Conservation (phyloP, 2,797 vertebrate species). For the Tenualosa ilisha region DNA sequence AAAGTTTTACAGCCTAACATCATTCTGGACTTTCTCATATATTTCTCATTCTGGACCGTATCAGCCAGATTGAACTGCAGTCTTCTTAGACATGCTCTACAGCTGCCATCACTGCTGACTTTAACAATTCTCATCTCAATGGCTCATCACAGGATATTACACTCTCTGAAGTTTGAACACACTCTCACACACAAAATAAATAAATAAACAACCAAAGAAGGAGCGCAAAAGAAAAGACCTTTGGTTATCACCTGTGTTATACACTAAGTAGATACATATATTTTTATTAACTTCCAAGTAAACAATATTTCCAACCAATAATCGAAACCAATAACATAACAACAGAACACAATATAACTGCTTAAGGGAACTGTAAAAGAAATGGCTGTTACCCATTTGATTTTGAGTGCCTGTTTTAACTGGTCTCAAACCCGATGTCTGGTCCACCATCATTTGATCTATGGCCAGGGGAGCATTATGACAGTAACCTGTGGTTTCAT, state of each 20-base stretch:
- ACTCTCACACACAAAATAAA: neutral
- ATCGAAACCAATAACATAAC: too few relatives aligned
- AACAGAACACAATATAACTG: too few relatives aligned
- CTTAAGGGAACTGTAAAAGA: neutral
- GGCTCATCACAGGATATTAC: neutral
- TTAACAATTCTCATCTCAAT: too few relatives aligned
- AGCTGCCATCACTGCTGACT: too few relatives aligned
- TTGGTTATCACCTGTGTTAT: too few relatives aligned
- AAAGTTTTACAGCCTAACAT: neutral
- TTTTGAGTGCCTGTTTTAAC: neutral
- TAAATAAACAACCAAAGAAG: neutral
- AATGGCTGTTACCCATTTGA: too few relatives aligned
- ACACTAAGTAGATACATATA: too few relatives aligned
- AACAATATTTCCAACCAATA: too few relatives aligned
- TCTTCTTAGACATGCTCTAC: neutral
- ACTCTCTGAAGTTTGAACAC: too few relatives aligned
- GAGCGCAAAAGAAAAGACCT: neutral
- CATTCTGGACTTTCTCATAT: neutral
- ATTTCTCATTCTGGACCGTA: too few relatives aligned
- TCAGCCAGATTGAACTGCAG: neutral
- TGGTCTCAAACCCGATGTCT: neutral
- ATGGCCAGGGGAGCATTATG: neutral
- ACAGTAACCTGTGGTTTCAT: neutral
- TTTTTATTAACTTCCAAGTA: neutral
- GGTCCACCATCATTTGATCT: neutral